Conservation (phyloP, 2,797 vertebrate genomes). For the Acanthornis magna region DNA sequence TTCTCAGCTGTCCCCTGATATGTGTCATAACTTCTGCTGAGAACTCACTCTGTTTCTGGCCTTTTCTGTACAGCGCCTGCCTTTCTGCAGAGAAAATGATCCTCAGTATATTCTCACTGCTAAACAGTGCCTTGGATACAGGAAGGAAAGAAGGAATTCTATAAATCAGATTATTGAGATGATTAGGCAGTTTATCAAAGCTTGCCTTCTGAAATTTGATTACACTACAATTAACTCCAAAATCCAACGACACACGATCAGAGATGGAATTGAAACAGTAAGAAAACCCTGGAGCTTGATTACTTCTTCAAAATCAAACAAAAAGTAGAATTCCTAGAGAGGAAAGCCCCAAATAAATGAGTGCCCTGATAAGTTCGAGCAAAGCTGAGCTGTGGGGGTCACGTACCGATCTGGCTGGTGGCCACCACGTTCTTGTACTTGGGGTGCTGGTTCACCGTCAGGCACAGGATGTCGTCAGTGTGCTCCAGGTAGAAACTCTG, state of each 20-base stretch:
- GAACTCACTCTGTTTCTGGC: background rate
- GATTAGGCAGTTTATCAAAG: background rate
- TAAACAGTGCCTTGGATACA: background rate
- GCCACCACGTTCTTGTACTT: slow-evolving; percentile 96
- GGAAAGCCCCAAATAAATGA: background rate
- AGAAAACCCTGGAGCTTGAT: background rate
- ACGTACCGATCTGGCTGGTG: slow-evolving; percentile 95
- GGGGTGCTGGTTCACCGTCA: slow-evolving; percentile 96
- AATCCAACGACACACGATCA: background rate
- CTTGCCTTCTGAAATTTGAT: background rate
- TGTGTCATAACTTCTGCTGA: background rate
- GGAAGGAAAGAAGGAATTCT: background rate
- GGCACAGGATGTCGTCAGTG: slow-evolving; percentile 95
- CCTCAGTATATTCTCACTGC: background rate
- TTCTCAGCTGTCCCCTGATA: background rate
- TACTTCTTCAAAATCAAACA: background rate
- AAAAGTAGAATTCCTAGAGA: background rate
- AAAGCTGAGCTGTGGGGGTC: background rate
- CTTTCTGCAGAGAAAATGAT: background rate
- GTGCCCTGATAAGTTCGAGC: background rate
- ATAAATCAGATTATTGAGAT: background rate
- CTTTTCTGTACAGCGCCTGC: background rate
- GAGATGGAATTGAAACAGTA: background rate
- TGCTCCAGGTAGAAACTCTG: slow-evolving; percentile 98
- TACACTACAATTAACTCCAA: background rate